Evolutionary conservation across 2,888 invertebrate species (phyloP).

Genomic region (Cepaea hortensis): DNA sequence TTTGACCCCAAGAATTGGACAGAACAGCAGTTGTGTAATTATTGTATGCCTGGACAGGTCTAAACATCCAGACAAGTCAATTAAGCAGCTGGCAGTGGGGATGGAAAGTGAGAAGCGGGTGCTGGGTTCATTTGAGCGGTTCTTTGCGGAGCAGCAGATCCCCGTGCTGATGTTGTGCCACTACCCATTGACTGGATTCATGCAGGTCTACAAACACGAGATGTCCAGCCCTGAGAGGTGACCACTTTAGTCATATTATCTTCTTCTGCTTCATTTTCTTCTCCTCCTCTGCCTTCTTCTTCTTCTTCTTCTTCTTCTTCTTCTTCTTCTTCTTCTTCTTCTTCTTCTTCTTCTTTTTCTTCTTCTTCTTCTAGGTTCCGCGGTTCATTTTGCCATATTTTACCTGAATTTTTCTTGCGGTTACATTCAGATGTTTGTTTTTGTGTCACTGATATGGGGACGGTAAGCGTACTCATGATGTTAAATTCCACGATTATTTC

Average conservation of each 20-base stretch:
- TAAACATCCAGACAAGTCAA: constrained; percentile 38
- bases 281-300: too few relatives aligned
- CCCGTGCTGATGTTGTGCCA: constrained; percentile 42
- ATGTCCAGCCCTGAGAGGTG: neutral
- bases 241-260: neutral
- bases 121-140: constrained; percentile 37
- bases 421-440: too few relatives aligned
- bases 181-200: constrained; percentile 32
- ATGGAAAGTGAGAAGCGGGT: constrained; percentile 42
- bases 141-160: constrained; percentile 16
- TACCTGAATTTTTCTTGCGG: too few relatives aligned
- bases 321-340: neutral
- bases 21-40: too few relatives aligned
- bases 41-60: neutral
- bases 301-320: too few relatives aligned
- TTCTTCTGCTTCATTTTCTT: neutral
- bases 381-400: too few relatives aligned
- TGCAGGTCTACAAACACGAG: constrained; percentile 3
- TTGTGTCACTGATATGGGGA: too few relatives aligned
- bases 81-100: constrained; percentile 29
- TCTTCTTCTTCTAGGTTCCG: too few relatives aligned
- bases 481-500: too few relatives aligned
- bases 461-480: too few relatives aligned
- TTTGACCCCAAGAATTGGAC: too few relatives aligned
- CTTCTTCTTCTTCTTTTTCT: too few relatives aligned